Percentiles rank a stretch among this genome's conserved stretches.
Evolutionary conservation across 2,797 vertebrate genomes (phyloP).

Genomic region (Xenops minutus): DNA sequence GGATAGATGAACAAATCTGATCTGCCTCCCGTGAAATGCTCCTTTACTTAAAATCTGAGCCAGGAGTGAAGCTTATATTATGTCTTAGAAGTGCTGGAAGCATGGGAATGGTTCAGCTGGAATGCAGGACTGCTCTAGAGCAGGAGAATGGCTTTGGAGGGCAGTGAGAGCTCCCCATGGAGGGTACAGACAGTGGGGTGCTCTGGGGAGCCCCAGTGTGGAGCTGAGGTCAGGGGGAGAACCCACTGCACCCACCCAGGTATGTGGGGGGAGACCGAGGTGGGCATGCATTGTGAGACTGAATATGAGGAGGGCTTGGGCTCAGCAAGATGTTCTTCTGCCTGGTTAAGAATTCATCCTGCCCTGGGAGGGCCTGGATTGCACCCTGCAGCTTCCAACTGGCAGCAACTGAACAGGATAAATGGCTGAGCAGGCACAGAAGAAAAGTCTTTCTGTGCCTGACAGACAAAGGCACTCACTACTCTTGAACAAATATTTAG

Average conservation of each 20-base stretch:
- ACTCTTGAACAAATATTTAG: constrained; percentile 36
- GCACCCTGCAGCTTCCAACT: constrained; percentile 10
- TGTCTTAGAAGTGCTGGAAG: neutral
- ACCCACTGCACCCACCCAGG: neutral
- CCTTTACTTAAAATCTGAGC: neutral
- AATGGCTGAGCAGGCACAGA: constrained; percentile 4
- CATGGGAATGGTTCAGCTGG: neutral
- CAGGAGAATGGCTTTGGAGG: neutral
- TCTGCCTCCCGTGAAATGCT: neutral
- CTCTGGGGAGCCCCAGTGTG: neutral
- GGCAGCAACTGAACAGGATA: constrained; percentile 21
- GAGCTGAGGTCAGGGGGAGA: fast-evolving
- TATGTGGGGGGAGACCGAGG: fast-evolving
- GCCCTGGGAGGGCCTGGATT: neutral
- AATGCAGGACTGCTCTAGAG: neutral
- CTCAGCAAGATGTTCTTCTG: neutral
- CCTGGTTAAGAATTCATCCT: neutral
- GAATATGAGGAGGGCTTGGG: neutral
- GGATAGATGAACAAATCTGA: neutral
- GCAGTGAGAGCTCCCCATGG: fast-evolving
- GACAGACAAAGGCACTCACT: constrained; percentile 38
- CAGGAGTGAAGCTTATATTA: neutral
- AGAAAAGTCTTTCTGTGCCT: constrained; percentile 52
- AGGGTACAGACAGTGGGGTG: fast-evolving
- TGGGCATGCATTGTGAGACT: fast-evolving